These are phyloP conservation scores for Lamellibrachia luymesi DNA, from an alignment of 1,140 invertebrate genomes.

Conservation along the genomic window DNA sequence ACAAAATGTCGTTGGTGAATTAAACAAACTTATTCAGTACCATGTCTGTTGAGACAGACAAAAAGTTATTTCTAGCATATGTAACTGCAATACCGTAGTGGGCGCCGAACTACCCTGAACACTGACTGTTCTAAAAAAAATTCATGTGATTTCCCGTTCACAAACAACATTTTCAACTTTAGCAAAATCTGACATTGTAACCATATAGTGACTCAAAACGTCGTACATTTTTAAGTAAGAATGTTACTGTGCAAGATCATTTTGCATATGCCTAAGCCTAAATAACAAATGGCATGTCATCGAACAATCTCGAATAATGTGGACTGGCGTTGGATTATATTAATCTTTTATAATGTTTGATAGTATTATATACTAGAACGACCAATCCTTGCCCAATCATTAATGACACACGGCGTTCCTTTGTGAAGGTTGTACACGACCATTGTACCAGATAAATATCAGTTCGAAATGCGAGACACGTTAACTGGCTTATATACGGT, in stretches of 20 bases:
- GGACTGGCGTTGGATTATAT: neutral
- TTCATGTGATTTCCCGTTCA: neutral
- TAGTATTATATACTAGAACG: neutral
- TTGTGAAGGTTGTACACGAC: neutral
- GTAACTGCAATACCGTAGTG: too few species aligned
- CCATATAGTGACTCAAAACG: neutral
- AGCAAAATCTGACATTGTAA: neutral
- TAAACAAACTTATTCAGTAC: too few species aligned
- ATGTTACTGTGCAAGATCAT: neutral
- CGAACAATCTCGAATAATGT: neutral
- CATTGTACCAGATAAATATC: neutral
- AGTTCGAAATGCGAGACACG: neutral
- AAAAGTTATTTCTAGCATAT: too few species aligned
- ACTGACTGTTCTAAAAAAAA: neutral
- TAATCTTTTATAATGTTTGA: neutral
- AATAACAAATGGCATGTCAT: neutral
- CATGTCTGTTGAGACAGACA: too few species aligned
- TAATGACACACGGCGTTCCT: neutral
- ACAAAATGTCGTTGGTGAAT: too few species aligned
- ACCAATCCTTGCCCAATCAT: neutral
- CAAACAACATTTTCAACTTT: too few species aligned
- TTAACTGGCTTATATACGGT: neutral
- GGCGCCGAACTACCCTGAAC: too few species aligned
- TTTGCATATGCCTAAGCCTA: neutral
- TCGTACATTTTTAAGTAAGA: neutral